phyloP scores from a whole-genome alignment of 2,797 vertebrate species.

The Apodemus agrarius region DNA sequence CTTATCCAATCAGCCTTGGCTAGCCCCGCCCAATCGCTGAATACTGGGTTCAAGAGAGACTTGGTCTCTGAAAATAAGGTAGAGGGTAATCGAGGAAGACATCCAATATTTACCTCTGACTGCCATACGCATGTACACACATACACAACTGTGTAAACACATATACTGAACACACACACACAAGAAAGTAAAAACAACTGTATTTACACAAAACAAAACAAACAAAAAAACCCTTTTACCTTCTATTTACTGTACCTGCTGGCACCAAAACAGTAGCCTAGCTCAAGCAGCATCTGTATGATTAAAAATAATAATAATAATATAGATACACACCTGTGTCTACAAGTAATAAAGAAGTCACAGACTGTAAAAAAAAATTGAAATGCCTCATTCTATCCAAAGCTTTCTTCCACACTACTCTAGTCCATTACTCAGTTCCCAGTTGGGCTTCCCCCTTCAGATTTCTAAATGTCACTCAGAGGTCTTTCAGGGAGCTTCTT shows the following conservation, averaged over 20 bases:
- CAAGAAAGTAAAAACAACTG: background rate
- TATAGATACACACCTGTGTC: conserved; percentile 27
- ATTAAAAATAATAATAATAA: background rate
- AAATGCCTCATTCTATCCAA: conserved; percentile 8
- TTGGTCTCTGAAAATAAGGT: background rate
- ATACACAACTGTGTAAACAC: background rate
- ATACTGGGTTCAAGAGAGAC: background rate
- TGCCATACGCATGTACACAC: background rate
- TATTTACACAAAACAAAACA: background rate
- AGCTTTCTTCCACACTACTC: conserved; percentile 28
- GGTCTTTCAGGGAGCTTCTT: background rate
- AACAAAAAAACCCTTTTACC: background rate
- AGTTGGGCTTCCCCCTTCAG: background rate
- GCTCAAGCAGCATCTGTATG: background rate
- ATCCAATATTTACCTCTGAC: background rate
- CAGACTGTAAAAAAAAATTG: conserved; percentile 17
- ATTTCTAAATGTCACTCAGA: background rate
- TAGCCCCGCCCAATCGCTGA: background rate
- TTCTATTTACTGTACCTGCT: background rate
- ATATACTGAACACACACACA: background rate
- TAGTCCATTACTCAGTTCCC: background rate
- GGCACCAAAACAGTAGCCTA: conserved; percentile 34
- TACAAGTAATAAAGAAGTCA: conserved; percentile 59
- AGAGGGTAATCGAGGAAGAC: background rate
- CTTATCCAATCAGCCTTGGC: background rate